Base-by-base conservation (phyloP, 2,113 vertebrate genomes). In the Phrynosoma blainvillii region DNA sequence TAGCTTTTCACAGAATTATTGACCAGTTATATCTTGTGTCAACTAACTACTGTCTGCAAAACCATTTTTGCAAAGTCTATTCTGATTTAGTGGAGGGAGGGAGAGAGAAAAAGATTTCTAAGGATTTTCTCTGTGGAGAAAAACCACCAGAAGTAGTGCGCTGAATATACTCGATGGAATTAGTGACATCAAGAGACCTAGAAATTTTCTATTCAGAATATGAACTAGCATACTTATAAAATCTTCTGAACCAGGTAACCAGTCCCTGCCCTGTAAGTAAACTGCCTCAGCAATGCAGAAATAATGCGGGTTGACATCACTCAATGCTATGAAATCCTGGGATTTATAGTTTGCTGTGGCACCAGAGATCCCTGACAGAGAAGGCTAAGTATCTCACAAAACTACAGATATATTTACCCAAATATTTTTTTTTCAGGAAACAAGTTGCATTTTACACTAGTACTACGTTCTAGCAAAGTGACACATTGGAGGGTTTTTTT, bases 1-100 rank as follows among this genome's bases (percentile, higher is more conserved):
- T 87, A 18, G 2, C 77, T 93, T 93, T 94, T 90, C 56, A 89
- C 14, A 89, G 86, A 92, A 90, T 91, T 89, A 66, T 25, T 0
- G 56, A 89, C 23, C 30, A 84, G 56, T 86, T 88, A 65, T 76
- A 89, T 47, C 47, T n/a, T 76, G 71, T 40, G 76, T 70, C 85
- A 59, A n/a, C n/a, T 87, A 65, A 30, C n/a, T 0, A 0, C 54
- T 90, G 85, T 92, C 89, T 68, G 78, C 89, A 88, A 76, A 87
- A 75, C 77, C 84, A 4, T 91, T 86, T 90, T 88, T 52, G 70
- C 2, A 88, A 89, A 7, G 56, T 47, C 79, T 92, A 65, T 40
- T 85, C 4, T 85, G 32, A 71, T 89, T 89, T 88, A 23, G 27
- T 4, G 68, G 10, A 40, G 36, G 5, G 12, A 25, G 18, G 59